phyloP scores from a whole-genome alignment of 2,113 vertebrate species.

The Raja brachyura region DNA sequence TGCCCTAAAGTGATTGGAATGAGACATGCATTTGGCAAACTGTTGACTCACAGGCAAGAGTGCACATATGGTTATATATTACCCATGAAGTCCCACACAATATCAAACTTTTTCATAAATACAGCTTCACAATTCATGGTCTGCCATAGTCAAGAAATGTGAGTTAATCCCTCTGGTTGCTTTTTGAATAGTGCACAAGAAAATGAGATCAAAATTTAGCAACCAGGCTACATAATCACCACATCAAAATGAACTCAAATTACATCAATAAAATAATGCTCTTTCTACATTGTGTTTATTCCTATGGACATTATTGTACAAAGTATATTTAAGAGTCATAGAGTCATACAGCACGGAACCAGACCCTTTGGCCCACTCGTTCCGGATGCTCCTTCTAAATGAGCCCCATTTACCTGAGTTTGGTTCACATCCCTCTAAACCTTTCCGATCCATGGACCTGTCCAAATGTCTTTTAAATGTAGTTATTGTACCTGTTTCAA shows the following conservation, averaged over 20 bases:
- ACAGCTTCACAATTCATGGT: not conserved
- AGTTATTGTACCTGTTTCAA: too few relatives aligned
- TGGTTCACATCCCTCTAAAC: too few relatives aligned
- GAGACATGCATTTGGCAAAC: too few relatives aligned
- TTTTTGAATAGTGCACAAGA: not conserved
- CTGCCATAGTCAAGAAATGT: too few relatives aligned
- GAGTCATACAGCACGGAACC: too few relatives aligned
- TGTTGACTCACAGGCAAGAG: too few relatives aligned
- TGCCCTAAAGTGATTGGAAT: too few relatives aligned
- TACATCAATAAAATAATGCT: not conserved
- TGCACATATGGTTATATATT: not conserved
- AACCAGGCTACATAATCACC: not conserved
- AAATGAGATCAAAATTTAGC: not conserved
- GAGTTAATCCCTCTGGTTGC: not conserved
- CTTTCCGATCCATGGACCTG: too few relatives aligned
- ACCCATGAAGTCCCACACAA: not conserved
- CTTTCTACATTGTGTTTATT: not conserved
- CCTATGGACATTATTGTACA: not conserved
- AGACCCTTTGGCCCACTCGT: too few relatives aligned
- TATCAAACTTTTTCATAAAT: not conserved
- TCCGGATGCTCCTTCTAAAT: too few relatives aligned
- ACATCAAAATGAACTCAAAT: not conserved
- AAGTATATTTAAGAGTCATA: not conserved
- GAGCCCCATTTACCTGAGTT: too few relatives aligned
- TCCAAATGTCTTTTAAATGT: too few relatives aligned